phyloP scores from a whole-genome alignment of 2,888 invertebrate genomes.

The Molanna angustata region DNA sequence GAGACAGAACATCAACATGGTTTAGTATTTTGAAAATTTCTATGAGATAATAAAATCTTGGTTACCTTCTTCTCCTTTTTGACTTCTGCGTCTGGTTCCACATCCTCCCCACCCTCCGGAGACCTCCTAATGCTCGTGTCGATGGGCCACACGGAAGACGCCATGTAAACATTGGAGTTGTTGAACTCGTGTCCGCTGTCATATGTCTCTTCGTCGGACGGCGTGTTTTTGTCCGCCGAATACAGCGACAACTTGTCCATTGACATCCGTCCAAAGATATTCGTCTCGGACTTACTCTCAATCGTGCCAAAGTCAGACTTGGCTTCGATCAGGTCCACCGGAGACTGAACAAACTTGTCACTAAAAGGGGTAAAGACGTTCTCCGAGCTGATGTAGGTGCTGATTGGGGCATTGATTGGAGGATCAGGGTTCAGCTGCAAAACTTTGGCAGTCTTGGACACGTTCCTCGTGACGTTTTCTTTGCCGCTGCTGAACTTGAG shows the following conservation, averaged over 20 bases:
- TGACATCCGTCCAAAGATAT: slow-evolving; percentile 37
- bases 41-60: slow-evolving; percentile 7
- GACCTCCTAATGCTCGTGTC: slow-evolving; percentile 71
- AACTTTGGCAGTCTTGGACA: slow-evolving; percentile 22
- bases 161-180: slow-evolving; percentile 46
- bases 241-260: slow-evolving; percentile 19
- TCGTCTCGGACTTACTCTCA: slow-evolving; percentile 33
- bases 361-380: slow-evolving; percentile 21
- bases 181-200: slow-evolving; percentile 39
- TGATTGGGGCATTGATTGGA: no score
- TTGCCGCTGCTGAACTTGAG: slow-evolving; percentile 4
- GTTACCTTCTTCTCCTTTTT: slow-evolving; percentile 26
- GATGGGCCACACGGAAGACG: slow-evolving; percentile 58
- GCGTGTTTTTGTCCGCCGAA: slow-evolving; percentile 33
- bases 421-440: slow-evolving; percentile 10
- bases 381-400: slow-evolving; percentile 8
- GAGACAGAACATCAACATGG: no score
- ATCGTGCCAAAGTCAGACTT: no score
- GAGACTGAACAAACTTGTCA: slow-evolving; percentile 32
- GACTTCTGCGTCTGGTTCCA: slow-evolving; percentile 35
- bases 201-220: slow-evolving; percentile 33
- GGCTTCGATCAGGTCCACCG: slow-evolving; percentile 1
- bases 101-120: slow-evolving; percentile 66
- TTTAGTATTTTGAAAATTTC: no score
- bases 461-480: slow-evolving; percentile 15